phyloP scores from a whole-genome alignment of 2,888 invertebrate genomes.

The Calameuta idolon region DNA sequence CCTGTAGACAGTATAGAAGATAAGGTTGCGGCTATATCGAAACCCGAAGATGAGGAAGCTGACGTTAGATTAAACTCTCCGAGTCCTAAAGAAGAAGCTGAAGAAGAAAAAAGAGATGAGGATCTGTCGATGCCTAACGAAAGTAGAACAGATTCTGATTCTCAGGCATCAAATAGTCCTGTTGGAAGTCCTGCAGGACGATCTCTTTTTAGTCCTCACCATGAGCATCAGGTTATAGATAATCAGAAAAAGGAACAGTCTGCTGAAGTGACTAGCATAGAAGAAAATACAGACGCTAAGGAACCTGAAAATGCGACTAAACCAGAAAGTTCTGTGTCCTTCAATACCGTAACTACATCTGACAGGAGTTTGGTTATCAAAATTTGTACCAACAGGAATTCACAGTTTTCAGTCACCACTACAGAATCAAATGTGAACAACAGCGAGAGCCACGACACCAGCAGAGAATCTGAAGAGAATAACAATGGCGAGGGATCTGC shows the following conservation, averaged over 20 bases:
- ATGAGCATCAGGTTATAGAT: slow-evolving; percentile 51
- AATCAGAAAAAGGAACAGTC: slow-evolving; percentile 41
- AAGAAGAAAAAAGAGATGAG: slow-evolving; percentile 25
- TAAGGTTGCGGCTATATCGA: slow-evolving; percentile 7
- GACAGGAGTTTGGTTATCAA: slow-evolving; percentile 63
- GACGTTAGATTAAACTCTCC: slow-evolving; percentile 27
- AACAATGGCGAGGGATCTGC: slow-evolving; percentile 50
- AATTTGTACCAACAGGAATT: slow-evolving; percentile 62
- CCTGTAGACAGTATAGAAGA: slow-evolving; percentile 18
- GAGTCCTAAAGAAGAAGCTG: slow-evolving; percentile 22
- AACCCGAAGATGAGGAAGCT: slow-evolving; percentile 32
- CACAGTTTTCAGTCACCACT: slow-evolving; percentile 56
- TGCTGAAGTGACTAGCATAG: slow-evolving; percentile 12
- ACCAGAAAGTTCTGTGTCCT: slow-evolving; percentile 50
- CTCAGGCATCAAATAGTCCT: slow-evolving; percentile 34
- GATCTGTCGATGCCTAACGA: slow-evolving; percentile 26
- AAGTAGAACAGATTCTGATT: slow-evolving; percentile 29
- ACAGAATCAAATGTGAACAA: slow-evolving; percentile 33
- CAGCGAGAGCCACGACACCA: slow-evolving; percentile 37
- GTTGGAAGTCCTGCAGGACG: slow-evolving; percentile 33
- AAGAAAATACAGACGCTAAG: slow-evolving; percentile 16
- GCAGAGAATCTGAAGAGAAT: slow-evolving; percentile 53
- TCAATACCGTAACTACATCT: slow-evolving; percentile 51
- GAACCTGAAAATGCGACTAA: slow-evolving; percentile 69
- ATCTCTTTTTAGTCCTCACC: slow-evolving; percentile 48